Base-by-base conservation (phyloP, 2,797 vertebrate genomes). In the Neosalanx taihuensis region DNA sequence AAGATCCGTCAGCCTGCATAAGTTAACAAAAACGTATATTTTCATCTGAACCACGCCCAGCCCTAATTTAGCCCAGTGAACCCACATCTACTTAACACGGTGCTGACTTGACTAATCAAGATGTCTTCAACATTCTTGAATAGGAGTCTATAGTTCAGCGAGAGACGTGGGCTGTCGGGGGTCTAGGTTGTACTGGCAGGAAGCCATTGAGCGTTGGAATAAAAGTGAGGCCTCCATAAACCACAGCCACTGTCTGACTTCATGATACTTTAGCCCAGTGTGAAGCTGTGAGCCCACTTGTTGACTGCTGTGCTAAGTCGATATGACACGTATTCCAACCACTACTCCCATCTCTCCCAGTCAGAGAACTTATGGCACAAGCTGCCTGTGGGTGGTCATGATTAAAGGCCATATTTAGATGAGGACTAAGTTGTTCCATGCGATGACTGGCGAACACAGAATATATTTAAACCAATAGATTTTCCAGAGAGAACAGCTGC, bases 41-140 rank as follows among this genome's bases (percentile, higher is more conserved):
- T 26, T 26, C 76, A 29, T 69, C 35, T 63, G 74, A 85, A 82
- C 84, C 87, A 86, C 87, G 79, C 85, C 84, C 78, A 6, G 64
- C 70, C 70, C 74, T 69, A 77, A 78, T 81, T 79, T 78, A 82
- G 75, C 74, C 77, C 79, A 73, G 84, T 83, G 81, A 79, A 73
- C 3, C 17, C 74, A 29, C 70, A 63, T 84, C 78, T 68, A 75
- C 74, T 2, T 67, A 49, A 68, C 64, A 12, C 70, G 49, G 56
- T 66, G 1, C 59, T 35, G 13, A 58, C 46, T 49, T 29, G 26
- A 49, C 23, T 41, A 49, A 66, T 64, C 33, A 64, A 64, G 31
- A 66, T 51, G 2, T 49, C 20, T 66, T 26, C 64, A 51, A 41
- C 49, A 66, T 51, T 29, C 41, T 41, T 30, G 41, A 30, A 4